Base-by-base conservation (phyloP, 1,140 invertebrate genomes). In the Panagrolaimus sp. region DNA sequence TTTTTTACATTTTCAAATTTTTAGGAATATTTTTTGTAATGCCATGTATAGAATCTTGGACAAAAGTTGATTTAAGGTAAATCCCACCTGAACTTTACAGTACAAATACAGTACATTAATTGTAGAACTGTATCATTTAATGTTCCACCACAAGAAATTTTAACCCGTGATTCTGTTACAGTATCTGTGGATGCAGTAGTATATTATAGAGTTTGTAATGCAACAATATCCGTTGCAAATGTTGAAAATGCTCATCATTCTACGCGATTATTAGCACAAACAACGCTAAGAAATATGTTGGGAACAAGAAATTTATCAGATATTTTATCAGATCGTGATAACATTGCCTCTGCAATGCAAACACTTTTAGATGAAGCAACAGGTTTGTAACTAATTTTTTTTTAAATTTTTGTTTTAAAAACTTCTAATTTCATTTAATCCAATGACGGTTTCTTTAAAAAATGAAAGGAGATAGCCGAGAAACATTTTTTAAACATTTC, bases 251-350 rank as follows among this genome's bases (percentile, higher is more conserved):
- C 47, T 3, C 51, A 57, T 25, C 16, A 16, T 51, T 20, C 51
- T 1, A 57, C 51, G 8, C 5, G 27, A 57, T 27, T 57, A 11
- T 57, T 57, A 57, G 51, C 51, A 2, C 20, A 25, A 27, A 57
- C 51, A 23, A 57, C 51, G 1, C 51, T 57, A 25, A 20, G 51
- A 57, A 96, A 73, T 48, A 91, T 95, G 0, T 86, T 97, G 8
- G 93, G 93, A 57, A 96, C 92, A 27, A 88, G 91, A 66, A 92
- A 92, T 81, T 86, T 97, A 53, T 89, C 91, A 9, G 91, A 95
- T 84, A 90, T 95, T 67, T 85, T 96, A 1, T 90, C 91, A 2
- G 93, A 97, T 78, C 86, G 93, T 27, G 93, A 96, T 83, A 88
- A 89, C 7, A 96, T 97, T 70, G 91, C 90, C 43, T 89, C 90